Percentiles rank a stretch among this genome's conserved stretches.
phyloP scores from a whole-genome alignment of 2,888 invertebrate species.

The Cephus pulcher region DNA sequence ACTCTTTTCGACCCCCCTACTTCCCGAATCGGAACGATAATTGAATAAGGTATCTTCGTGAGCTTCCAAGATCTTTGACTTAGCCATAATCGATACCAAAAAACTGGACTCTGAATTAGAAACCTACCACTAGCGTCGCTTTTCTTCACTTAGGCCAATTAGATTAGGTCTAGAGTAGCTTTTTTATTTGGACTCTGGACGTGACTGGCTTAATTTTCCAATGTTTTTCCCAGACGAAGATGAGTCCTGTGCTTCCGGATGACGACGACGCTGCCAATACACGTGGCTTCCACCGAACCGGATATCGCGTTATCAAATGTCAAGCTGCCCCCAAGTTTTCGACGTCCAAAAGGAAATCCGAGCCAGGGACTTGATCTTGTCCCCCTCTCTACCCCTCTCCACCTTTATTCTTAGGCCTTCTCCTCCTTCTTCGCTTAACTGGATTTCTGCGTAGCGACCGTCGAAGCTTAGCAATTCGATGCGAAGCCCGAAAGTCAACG shows the following conservation, averaged over 20 bases:
- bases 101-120: neutral
- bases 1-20: neutral
- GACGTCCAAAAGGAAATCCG: constrained; percentile 37
- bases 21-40: neutral
- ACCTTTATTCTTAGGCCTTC: too few relatives aligned
- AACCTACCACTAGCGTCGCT: neutral
- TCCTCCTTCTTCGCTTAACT: constrained; percentile 44
- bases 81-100: neutral
- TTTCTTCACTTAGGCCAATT: neutral
- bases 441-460: constrained; percentile 43
- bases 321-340: constrained; percentile 36
- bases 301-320: constrained; percentile 24
- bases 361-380: constrained; percentile 9
- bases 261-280: neutral
- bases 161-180: neutral
- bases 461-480: constrained; percentile 45
- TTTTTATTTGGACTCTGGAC: too few relatives aligned
- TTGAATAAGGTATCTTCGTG: neutral
- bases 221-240: neutral
- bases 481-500: constrained; percentile 28
- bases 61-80: neutral
- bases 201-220: neutral
- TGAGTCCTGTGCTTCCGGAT: neutral
- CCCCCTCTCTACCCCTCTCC: neutral
- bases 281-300: neutral